Evolutionary conservation across 2,888 invertebrate genomes (phyloP), one percentile per base, ranked within the genome.

Genomic region (Colostygia pectinataria): DNA sequence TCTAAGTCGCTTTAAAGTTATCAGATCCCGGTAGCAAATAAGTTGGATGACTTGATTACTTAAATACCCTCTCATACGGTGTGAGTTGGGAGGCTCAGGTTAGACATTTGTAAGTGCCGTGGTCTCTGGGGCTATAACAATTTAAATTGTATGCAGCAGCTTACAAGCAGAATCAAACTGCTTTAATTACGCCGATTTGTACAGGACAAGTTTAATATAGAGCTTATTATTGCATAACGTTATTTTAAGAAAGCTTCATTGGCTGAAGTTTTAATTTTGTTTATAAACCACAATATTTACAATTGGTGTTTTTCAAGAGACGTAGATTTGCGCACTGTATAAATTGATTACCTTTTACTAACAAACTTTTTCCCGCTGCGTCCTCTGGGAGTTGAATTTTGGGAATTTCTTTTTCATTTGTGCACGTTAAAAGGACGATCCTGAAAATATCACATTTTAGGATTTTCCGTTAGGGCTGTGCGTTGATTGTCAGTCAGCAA

Each of bases 61-160:
- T 24, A 18, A 38, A n/a, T 27, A 29, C n/a, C n/a, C 8, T 10
- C 10, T 4, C 18, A 2, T 20, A n/a, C 41, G 24, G 36, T 29
- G 23, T 32, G 29, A 38, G 28, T 29, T 7, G 12, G 15, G 23
- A 37, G 24, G 12, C 20, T 34, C 41, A 47, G 39, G 28, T 29
- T 28, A 27, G 50, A 51, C 12, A 45, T 52, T 55, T 50, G 45
- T 51, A 31, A 45, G 39, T 33, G 41, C 37, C 27, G 37, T 32
- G 20, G 15, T 50, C 37, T 43, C 42, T 39, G 14, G 18, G 36
- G 43, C 27, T 23, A 5, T 27, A 12, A 27, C 32, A 33, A 46
- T 52, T 28, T 38, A 42, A 52, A 31, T 53, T 39, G 36, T 51
- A 45, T 45, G 33, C 42, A 52, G 42, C 14, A 15, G 32, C 18